A percentile compares a stretch with the other conserved stretches of the same genome.
These are phyloP conservation scores for Caiman crocodilus DNA, from an alignment of 2,797 vertebrate genomes.

Conservation along the genomic window DNA sequence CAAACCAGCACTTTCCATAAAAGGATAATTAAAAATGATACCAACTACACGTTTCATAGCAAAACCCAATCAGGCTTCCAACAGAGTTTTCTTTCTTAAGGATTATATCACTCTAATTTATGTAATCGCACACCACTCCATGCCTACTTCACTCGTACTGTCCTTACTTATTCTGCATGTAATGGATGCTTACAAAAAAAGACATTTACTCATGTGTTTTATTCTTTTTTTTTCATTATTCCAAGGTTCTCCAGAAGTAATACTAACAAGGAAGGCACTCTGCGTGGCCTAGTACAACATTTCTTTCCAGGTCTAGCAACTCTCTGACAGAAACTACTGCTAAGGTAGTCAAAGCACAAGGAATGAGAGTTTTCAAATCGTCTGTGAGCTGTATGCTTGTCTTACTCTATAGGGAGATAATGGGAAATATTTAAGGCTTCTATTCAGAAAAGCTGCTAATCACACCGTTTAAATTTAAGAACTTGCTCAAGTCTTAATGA, in stretches of 20 bases:
- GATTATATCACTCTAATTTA: no score
- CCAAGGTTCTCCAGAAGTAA: background rate
- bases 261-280: background rate
- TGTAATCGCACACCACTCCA: no score
- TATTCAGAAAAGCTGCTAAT: background rate
- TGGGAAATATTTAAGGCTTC: background rate
- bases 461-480: background rate
- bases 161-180: background rate
- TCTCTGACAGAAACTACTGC: background rate
- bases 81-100: no score
- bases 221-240: background rate
- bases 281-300: background rate
- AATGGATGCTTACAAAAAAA: background rate
- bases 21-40: no score
- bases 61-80: no score
- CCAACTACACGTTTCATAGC: no score
- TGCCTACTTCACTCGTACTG: background rate
- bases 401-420: background rate
- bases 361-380: background rate
- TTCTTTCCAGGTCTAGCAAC: background rate
- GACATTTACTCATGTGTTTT: background rate
- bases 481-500: background rate
- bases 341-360: background rate
- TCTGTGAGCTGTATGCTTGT: background rate
- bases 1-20: no score